These are phyloP conservation scores for Oryzias javanicus DNA, from an alignment of 2,113 vertebrate species.

Conservation along the genomic window DNA sequence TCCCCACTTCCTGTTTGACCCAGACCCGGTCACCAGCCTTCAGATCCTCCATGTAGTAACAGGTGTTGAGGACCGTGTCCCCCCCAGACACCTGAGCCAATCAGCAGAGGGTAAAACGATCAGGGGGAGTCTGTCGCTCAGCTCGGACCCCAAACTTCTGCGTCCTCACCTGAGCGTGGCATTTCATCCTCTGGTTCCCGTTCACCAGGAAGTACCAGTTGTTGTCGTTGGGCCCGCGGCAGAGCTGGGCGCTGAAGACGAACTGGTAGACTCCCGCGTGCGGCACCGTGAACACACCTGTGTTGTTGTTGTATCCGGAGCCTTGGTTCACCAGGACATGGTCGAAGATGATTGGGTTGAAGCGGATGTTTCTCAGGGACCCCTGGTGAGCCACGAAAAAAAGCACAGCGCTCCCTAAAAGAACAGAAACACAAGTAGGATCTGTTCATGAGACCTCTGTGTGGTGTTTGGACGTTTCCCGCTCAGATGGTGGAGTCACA, in stretches of 20 bases:
- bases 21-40: constrained; percentile 19
- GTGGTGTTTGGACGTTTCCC: too few relatives aligned
- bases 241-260: constrained; percentile 38
- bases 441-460: neutral
- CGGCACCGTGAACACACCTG: constrained; percentile 21
- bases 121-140: neutral
- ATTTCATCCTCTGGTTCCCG: accelerated
- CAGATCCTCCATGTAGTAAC: constrained; percentile 23
- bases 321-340: constrained; percentile 34
- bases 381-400: constrained; percentile 27
- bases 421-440: neutral
- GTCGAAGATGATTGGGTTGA: constrained; percentile 28
- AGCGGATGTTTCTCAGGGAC: neutral
- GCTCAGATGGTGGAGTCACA: too few relatives aligned
- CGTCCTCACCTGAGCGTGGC: constrained; percentile 29
- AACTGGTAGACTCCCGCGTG: constrained; percentile 35
- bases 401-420: constrained; percentile 24
- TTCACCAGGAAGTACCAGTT: constrained; percentile 10
- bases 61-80: constrained; percentile 35
- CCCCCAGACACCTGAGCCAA: constrained; percentile 10
- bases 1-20: neutral
- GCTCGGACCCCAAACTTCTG: neutral
- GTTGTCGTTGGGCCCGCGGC: constrained; percentile 20
- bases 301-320: constrained; percentile 17
- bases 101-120: neutral